phyloP scores from a whole-genome alignment of 2,113 vertebrate genomes.

The Apus apus region DNA sequence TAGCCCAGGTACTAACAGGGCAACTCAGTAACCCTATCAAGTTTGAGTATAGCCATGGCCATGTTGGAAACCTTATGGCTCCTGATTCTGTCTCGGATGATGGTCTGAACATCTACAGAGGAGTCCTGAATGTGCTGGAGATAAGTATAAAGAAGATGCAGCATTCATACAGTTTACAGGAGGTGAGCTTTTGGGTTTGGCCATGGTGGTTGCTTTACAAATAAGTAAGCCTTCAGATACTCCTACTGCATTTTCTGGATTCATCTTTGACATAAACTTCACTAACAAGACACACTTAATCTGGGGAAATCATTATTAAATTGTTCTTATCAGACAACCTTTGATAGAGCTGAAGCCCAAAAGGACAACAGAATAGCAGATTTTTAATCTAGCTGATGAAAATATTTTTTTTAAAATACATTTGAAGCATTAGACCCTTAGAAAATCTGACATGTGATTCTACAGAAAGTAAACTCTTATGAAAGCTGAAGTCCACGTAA shows the following conservation, averaged over 20 bases:
- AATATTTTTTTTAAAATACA: neutral
- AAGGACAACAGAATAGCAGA: neutral
- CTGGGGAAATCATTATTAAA: neutral
- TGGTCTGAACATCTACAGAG: slow-evolving; percentile 63
- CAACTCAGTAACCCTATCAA: slow-evolving; percentile 54
- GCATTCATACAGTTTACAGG: slow-evolving; percentile 64
- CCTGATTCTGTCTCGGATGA: slow-evolving; percentile 29
- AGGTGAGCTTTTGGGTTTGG: slow-evolving; percentile 55
- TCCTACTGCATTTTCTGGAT: neutral
- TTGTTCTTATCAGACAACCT: neutral
- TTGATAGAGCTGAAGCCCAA: neutral
- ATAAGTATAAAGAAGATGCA: slow-evolving; percentile 61
- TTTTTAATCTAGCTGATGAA: neutral
- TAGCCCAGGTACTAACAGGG: slow-evolving; percentile 29
- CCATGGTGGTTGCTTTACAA: neutral
- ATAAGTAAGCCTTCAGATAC: neutral
- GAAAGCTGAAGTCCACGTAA: neutral
- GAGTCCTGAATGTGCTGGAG: slow-evolving; percentile 59
- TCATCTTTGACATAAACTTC: neutral
- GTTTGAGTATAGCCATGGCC: slow-evolving; percentile 69
- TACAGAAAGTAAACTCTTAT: neutral
- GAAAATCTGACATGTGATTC: neutral
- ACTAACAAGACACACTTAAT: neutral
- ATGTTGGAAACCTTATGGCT: slow-evolving; percentile 44
- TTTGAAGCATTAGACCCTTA: neutral